A percentile compares a stretch with the other conserved stretches of the same genome.
These are phyloP conservation scores for Rachycentron canadum DNA, from an alignment of 2,797 vertebrate genomes.

Conservation along the genomic window DNA sequence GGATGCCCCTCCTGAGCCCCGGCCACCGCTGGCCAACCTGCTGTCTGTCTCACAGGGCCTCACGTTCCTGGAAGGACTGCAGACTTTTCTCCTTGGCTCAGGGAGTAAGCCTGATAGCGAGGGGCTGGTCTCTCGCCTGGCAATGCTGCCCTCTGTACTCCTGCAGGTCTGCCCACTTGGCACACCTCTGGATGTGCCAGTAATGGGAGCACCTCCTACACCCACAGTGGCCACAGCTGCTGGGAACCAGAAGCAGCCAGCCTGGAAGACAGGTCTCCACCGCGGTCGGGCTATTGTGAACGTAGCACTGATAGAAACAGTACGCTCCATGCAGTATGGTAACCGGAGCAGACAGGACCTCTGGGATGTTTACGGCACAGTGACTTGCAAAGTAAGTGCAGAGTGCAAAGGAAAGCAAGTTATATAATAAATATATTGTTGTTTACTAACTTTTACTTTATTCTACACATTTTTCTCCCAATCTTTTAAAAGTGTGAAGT, in stretches of 20 bases:
- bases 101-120: constrained; percentile 87
- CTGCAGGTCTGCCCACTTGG: constrained; percentile 93
- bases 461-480: background rate
- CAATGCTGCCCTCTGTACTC: constrained; percentile 86
- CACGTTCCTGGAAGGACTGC: constrained; percentile 88
- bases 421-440: background rate
- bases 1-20: constrained; percentile 87
- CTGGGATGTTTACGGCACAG: constrained; percentile 94
- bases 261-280: constrained; percentile 90
- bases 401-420: constrained; percentile 4
- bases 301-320: constrained; percentile 90
- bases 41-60: constrained; percentile 92
- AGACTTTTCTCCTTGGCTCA: constrained; percentile 87
- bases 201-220: constrained; percentile 56
- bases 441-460: background rate
- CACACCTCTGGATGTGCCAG: constrained; percentile 88
- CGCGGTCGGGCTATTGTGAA: constrained; percentile 91
- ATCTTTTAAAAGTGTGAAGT: constrained; percentile 90
- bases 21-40: constrained; percentile 87
- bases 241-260: constrained; percentile 89
- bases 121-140: constrained; percentile 82
- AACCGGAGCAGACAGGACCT: constrained; percentile 88
- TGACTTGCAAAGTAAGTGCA: constrained; percentile 93
- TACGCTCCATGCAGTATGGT: constrained; percentile 94
- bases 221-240: constrained; percentile 56